Percentiles rank a stretch among this genome's conserved stretches.
Conservation (phyloP, 2,113 vertebrate species). For the Cavia aperea region DNA sequence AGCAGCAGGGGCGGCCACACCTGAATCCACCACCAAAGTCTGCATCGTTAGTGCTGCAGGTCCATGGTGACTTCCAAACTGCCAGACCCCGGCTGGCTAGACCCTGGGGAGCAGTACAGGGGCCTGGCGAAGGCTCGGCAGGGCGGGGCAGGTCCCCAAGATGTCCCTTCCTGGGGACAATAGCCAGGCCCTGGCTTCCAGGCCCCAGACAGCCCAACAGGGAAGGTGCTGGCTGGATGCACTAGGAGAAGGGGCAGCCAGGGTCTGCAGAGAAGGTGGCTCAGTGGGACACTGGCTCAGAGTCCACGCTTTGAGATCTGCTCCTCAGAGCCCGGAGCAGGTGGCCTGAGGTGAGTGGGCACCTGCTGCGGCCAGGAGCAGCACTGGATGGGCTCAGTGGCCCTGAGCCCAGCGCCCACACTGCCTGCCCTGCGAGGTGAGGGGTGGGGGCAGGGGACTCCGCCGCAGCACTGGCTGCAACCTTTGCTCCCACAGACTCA, state of each 20-base stretch:
- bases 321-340: background rate
- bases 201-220: fast-evolving
- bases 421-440: background rate
- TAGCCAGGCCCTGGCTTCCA: no score
- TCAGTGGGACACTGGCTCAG: background rate
- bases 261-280: fast-evolving
- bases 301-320: background rate
- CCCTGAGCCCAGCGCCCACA: background rate
- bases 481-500: background rate
- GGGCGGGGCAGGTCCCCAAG: background rate
- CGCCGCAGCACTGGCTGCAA: fast-evolving
- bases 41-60: background rate
- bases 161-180: background rate
- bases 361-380: background rate
- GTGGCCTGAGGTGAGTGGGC: no score
- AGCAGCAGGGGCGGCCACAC: fast-evolving
- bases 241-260: background rate
- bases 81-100: background rate
- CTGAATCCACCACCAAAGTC: background rate
- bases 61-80: background rate
- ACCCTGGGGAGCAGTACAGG: fast-evolving
- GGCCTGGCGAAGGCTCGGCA: fast-evolving
- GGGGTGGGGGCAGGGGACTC: no score
- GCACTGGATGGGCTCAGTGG: background rate
- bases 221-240: fast-evolving